phyloP scores from a whole-genome alignment of 2,113 vertebrate species.

The Psilopogon haemacephalus region DNA sequence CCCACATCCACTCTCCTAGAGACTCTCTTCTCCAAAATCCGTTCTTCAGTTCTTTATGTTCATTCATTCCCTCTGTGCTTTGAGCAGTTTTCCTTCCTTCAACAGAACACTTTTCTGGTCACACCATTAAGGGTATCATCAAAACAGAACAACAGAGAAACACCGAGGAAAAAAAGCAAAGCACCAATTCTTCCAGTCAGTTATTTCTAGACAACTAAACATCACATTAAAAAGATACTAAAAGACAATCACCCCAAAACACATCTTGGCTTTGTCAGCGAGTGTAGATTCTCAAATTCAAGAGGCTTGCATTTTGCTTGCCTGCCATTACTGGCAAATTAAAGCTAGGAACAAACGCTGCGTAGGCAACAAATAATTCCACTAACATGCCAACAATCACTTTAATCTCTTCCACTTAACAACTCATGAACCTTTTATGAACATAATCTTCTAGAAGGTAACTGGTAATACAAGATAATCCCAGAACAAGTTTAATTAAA shows the following conservation, averaged over 20 bases:
- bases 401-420: constrained; percentile 65
- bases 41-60: not conserved
- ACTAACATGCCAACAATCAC: constrained; percentile 29
- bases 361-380: constrained; percentile 46
- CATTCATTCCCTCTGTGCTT: not conserved
- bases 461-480: constrained; percentile 65
- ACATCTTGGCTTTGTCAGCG: not conserved
- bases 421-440: constrained; percentile 63
- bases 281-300: not conserved
- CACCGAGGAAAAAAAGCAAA: not conserved
- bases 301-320: constrained; percentile 15
- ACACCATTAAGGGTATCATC: not conserved
- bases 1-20: not conserved
- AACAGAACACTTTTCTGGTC: not conserved
- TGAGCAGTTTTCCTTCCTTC: not conserved
- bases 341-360: constrained; percentile 38
- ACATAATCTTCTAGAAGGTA: constrained; percentile 54
- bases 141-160: not conserved
- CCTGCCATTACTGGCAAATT: constrained; percentile 49
- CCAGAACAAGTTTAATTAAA: constrained; percentile 69
- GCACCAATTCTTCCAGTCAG: not conserved
- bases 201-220: not conserved
- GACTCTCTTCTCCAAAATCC: constrained; percentile 9
- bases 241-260: not conserved
- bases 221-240: not conserved